phyloP scores from a whole-genome alignment of 2,888 invertebrate genomes.

The Mechanitis messenoides region DNA sequence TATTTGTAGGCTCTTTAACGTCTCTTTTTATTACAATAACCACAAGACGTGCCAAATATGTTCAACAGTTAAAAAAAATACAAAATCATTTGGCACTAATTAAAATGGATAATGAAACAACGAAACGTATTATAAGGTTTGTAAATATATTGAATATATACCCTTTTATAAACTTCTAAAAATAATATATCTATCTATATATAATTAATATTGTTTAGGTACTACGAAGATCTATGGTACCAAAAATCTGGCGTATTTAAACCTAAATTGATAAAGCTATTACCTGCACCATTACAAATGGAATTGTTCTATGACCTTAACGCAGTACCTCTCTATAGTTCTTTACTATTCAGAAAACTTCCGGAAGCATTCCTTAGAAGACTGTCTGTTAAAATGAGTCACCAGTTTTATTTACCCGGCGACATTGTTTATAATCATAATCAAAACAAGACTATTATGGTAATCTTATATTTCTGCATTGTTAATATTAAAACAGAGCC shows the following conservation, averaged over 20 bases:
- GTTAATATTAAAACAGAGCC: conserved; percentile 29
- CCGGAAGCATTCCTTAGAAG: conserved; percentile 72
- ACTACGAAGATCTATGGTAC: conserved; percentile 73
- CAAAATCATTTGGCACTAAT: conserved; percentile 62
- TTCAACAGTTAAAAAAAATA: conserved; percentile 62
- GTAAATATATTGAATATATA: not conserved
- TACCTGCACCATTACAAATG: conserved; percentile 70
- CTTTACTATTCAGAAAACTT: conserved; percentile 69
- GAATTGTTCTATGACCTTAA: conserved; percentile 73
- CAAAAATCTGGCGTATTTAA: conserved; percentile 71
- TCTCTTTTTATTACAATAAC: conserved; percentile 71
- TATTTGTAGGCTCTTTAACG: conserved; percentile 71
- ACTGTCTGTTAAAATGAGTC: conserved; percentile 69
- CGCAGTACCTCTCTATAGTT: conserved; percentile 68
- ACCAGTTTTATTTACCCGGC: conserved; percentile 72
- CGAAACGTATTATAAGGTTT: conserved; percentile 62
- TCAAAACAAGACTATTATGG: conserved; percentile 73
- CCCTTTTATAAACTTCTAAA: not conserved
- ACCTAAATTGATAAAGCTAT: conserved; percentile 54
- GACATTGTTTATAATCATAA: conserved; percentile 71
- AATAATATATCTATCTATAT: not conserved
- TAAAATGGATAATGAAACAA: conserved; percentile 58
- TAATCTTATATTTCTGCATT: conserved; percentile 36
- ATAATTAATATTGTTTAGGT: conserved; percentile 39
- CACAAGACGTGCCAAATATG: conserved; percentile 64